Conservation (phyloP, 2,113 vertebrate species). For the Macrotus californicus region DNA sequence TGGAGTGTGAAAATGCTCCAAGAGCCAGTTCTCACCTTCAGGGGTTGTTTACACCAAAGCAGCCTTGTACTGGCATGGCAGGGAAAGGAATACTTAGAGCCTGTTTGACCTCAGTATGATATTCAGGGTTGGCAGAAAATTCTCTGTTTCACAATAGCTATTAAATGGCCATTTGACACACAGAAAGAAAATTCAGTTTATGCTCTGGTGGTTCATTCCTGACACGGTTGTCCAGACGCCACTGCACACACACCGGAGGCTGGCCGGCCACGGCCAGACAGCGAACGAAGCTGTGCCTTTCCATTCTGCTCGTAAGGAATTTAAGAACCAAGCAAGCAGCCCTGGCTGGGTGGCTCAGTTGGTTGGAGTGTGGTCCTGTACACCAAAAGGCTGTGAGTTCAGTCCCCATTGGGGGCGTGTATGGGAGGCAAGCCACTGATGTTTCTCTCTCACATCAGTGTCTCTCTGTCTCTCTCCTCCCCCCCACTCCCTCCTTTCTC, state of each 20-base stretch:
- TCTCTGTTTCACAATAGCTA: constrained; percentile 59
- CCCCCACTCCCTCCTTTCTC: too few relatives aligned
- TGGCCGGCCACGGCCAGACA: neutral
- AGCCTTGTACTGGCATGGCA: neutral
- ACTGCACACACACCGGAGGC: neutral
- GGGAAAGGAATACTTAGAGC: constrained; percentile 32
- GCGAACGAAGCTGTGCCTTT: neutral
- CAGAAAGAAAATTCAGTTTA: constrained; percentile 38
- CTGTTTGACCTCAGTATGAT: constrained; percentile 62
- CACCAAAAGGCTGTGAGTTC: too few relatives aligned
- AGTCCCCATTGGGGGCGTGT: too few relatives aligned
- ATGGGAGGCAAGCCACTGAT: too few relatives aligned
- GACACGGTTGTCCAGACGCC: neutral
- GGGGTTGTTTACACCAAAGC: neutral
- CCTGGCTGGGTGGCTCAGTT: too few relatives aligned
- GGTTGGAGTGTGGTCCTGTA: too few relatives aligned
- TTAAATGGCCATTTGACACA: constrained; percentile 27
- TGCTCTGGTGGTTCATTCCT: neutral
- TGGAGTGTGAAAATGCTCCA: neutral
- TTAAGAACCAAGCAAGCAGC: neutral
- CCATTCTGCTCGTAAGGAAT: neutral
- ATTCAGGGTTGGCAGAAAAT: constrained; percentile 65
- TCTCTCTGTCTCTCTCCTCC: too few relatives aligned
- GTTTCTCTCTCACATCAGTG: too few relatives aligned
- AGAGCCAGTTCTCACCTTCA: constrained; percentile 43